Evolutionary conservation across 2,888 invertebrate genomes (phyloP).

Genomic region (Sinodicranocentrus sp.): DNA sequence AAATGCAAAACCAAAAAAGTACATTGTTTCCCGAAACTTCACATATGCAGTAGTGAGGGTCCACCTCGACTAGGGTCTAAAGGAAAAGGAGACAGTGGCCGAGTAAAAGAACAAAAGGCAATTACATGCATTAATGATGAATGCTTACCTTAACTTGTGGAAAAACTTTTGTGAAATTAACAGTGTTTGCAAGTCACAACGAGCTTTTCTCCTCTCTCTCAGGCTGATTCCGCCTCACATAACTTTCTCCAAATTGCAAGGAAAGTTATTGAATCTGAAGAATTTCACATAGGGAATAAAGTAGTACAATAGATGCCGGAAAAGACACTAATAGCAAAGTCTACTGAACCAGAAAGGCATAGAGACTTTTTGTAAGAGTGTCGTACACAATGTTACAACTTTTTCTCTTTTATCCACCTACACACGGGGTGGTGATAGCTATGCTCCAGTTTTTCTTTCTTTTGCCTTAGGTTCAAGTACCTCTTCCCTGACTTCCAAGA

Average conservation of each 20-base stretch:
- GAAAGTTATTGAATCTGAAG: slow-evolving; percentile 5
- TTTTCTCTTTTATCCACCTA: too few species aligned
- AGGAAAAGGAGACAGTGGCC: too few species aligned
- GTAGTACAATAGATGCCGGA: neutral
- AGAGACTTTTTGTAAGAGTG: slow-evolving; percentile 5
- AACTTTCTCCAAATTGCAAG: neutral
- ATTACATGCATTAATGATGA: slow-evolving; percentile 20
- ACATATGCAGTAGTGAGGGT: too few species aligned
- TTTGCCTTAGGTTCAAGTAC: slow-evolving; percentile 12
- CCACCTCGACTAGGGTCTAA: too few species aligned
- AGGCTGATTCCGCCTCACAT: neutral
- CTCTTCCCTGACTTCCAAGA: neutral
- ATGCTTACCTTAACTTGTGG: slow-evolving; percentile 1
- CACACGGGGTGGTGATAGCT: too few species aligned
- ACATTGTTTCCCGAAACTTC: too few species aligned
- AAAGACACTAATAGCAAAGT: slow-evolving; percentile 4
- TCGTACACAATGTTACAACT: too few species aligned
- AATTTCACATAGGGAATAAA: slow-evolving; percentile 1
- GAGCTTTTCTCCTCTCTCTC: neutral
- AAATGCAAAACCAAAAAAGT: too few species aligned
- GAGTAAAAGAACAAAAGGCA: neutral
- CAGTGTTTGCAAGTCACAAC: slow-evolving; percentile 6
- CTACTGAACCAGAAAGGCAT: slow-evolving; percentile 49
- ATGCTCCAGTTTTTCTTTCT: neutral
- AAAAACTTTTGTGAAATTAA: slow-evolving; percentile 7